phyloP scores from a whole-genome alignment of 2,113 vertebrate genomes.

The Melospiza georgiana region DNA sequence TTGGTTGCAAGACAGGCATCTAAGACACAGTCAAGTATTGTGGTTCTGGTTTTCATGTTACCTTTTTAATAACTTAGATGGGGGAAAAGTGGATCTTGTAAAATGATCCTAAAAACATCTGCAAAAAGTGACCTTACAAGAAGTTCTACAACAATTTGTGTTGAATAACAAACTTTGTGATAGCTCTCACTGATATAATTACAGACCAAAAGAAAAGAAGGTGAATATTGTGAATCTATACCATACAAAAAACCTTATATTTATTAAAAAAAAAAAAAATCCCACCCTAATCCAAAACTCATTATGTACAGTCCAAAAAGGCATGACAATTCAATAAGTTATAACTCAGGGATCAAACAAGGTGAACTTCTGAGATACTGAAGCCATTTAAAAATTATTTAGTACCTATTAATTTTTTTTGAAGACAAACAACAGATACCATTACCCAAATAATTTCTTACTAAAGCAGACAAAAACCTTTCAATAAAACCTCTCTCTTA shows the following conservation, averaged over 20 bases:
- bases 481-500: neutral
- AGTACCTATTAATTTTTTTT: neutral
- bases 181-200: neutral
- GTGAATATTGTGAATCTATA: neutral
- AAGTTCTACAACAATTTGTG: neutral
- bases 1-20: neutral
- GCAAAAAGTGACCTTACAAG: neutral
- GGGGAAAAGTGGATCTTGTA: rapidly evolving
- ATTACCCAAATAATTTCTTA: neutral
- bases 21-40: neutral
- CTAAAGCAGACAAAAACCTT: neutral
- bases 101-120: neutral
- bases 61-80: neutral
- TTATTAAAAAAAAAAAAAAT: neutral
- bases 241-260: neutral
- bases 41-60: neutral
- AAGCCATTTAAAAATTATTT: neutral
- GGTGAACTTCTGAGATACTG: neutral
- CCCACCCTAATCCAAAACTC: neutral
- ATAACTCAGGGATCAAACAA: neutral
- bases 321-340: neutral
- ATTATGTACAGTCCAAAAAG: neutral
- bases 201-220: neutral
- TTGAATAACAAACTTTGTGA: neutral
- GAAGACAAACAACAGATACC: neutral